Evolutionary conservation across 92 coral and sea anemone genomes (phyloP), one percentile per base, ranked within the genome.

Genomic region (Siderastrea siderea): DNA sequence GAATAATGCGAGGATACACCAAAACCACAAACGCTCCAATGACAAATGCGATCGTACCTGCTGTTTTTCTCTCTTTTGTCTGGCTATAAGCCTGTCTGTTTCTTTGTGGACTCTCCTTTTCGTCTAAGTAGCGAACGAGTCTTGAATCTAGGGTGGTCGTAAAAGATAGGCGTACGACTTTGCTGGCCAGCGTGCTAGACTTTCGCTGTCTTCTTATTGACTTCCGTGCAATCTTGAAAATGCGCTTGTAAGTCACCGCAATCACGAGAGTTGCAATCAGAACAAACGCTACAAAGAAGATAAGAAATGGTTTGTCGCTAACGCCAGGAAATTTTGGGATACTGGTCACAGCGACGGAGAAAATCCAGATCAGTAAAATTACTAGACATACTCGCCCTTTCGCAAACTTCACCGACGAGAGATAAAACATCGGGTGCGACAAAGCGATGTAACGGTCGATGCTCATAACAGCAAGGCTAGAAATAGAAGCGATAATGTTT

Each of bases 241-340:
- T 96, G 61, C 79, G 84, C 69, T 90, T 92, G 80, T 96, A 96
- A 55, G 92, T 88, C 5, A 86, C 90, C 48, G 88, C 89, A 67
- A 96, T 96, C 26, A 92, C 86, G 19, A 83, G 57, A 0, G 99
- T 96, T 5, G 91, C 91, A 7, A 90, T 61, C 59, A 96, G 84
- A 53, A 94, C 99, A 79, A 96, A 96, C 63, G 79, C 93, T 0
- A 96, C 94, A 61, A 96, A 96, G 94, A 94, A 96, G 46, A 86
- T 81, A 16, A 94, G 88, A 62, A 96, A 96, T 0, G 97, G 90
- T 47, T 87, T 80, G 87, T 92, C 97, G 55, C 88, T 90, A 50
- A 96, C 99, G 26, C 99, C 98, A 3, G 98, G 98, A 79, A 96
- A 94, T 71, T 90, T 92, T 1, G 99, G 99, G 9, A 94, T 47